phyloP scores from a whole-genome alignment of 2,888 invertebrate genomes.

The Cremastinae sp. region DNA sequence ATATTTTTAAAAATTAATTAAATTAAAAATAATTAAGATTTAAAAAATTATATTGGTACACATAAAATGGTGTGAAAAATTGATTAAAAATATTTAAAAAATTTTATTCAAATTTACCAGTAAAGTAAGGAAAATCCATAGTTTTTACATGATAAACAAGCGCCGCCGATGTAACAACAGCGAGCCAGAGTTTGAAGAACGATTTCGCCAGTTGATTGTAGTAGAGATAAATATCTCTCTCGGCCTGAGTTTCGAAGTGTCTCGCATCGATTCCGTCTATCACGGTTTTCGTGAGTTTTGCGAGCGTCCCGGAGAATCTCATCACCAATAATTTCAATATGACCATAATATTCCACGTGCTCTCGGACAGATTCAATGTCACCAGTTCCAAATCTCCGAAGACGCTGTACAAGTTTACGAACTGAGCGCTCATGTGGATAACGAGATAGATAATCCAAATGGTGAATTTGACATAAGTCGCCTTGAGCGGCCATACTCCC shows the following conservation, averaged over 20 bases:
- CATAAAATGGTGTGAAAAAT: too few species aligned
- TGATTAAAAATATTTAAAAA: too few species aligned
- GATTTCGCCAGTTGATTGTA: conserved; percentile 29
- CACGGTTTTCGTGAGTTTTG: conserved; percentile 11
- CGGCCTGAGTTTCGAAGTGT: conserved; percentile 22
- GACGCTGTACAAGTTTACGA: conserved; percentile 9
- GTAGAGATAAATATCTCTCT: conserved; percentile 44
- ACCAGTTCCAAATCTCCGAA: conserved; percentile 23
- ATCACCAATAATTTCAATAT: conserved; percentile 40
- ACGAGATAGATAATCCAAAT: too few species aligned
- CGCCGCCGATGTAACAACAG: background rate
- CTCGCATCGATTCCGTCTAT: conserved; percentile 6
- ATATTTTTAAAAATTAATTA: too few species aligned
- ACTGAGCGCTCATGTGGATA: too few species aligned
- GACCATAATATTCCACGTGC: conserved; percentile 29
- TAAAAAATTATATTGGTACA: too few species aligned
- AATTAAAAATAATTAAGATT: too few species aligned
- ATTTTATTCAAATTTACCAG: conserved; percentile 35
- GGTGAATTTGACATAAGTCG: too few species aligned
- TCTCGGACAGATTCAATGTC: conserved; percentile 24
- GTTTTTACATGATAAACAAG: conserved; percentile 36
- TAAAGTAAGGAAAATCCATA: conserved; percentile 30
- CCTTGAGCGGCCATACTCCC: too few species aligned
- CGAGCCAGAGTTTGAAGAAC: conserved; percentile 31
- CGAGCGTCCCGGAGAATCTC: conserved; percentile 32